A percentile compares a stretch with the other conserved stretches of the same genome.
Evolutionary conservation across 2,113 vertebrate genomes (phyloP).

Genomic region (Regulus satrapa): DNA sequence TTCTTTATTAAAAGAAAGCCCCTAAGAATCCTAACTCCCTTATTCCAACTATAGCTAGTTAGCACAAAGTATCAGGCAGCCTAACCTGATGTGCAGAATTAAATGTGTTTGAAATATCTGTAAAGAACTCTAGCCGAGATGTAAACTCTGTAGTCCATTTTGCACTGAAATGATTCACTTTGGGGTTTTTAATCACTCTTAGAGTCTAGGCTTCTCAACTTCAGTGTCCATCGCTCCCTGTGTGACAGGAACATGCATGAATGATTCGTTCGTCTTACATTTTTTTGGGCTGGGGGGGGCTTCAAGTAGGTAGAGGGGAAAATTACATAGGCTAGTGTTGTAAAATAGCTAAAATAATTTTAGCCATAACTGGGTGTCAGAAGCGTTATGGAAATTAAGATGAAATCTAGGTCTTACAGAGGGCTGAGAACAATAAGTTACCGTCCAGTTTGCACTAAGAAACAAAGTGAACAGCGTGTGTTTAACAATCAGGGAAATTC

Average conservation of each 20-base stretch:
- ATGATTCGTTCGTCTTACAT: not conserved
- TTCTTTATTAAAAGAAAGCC: not conserved
- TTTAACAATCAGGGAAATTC: constrained; percentile 18
- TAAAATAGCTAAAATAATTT: constrained; percentile 57
- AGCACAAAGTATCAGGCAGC: not conserved
- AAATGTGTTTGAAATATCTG: constrained; percentile 38
- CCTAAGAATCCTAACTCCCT: not conserved
- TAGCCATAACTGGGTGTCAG: constrained; percentile 56
- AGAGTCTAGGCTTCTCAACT: constrained; percentile 18
- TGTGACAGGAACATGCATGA: constrained; percentile 52
- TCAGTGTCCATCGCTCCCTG: constrained; percentile 16
- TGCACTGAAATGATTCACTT: constrained; percentile 38
- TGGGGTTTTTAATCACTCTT: not conserved
- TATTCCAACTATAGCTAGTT: constrained; percentile 10
- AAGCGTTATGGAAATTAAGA: not conserved
- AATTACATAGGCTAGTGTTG: constrained; percentile 34
- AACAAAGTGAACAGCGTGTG: not conserved
- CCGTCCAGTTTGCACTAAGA: constrained; percentile 47
- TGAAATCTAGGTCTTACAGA: constrained; percentile 1
- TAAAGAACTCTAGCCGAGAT: constrained; percentile 43
- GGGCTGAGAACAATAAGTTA: constrained; percentile 35
- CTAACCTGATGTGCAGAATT: constrained; percentile 32
- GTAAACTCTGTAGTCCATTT: constrained; percentile 48
- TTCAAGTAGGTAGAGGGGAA: constrained; percentile 21
- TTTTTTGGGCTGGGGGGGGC: not conserved